Evolutionary conservation across 2,113 vertebrate species (phyloP).

Genomic region (Puntigrus tetrazona): DNA sequence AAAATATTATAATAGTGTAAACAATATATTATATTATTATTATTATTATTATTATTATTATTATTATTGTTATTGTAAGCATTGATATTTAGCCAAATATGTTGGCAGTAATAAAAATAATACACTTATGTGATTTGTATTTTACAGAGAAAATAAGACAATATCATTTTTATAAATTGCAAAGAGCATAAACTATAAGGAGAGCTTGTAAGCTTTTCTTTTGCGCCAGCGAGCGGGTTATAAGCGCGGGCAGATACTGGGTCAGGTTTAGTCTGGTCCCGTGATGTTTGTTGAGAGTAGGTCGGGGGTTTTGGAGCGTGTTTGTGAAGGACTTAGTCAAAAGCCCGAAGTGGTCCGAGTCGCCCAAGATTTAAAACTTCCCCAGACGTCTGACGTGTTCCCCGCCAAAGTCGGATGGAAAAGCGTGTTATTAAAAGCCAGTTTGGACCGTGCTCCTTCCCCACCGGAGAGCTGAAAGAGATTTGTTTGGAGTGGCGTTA

Average conservation of each 20-base stretch:
- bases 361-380: conserved; percentile 9
- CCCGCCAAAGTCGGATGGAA: background rate
- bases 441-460: background rate
- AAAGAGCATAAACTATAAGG: background rate
- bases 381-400: conserved; percentile 8
- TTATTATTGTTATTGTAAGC: too few relatives aligned
- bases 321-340: conserved; percentile 35
- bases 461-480: conserved; percentile 5
- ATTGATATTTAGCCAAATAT: background rate
- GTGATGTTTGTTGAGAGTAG: background rate
- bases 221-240: background rate
- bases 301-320: background rate
- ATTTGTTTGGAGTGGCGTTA: background rate
- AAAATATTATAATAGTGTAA: too few relatives aligned
- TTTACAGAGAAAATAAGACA: too few relatives aligned
- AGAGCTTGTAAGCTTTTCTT: background rate
- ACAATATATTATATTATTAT: too few relatives aligned
- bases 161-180: too few relatives aligned
- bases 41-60: too few relatives aligned
- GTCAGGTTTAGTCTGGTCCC: background rate
- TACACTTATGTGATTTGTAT: too few relatives aligned
- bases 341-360: background rate
- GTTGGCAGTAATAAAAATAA: too few relatives aligned
- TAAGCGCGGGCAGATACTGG: background rate
- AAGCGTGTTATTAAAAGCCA: conserved; percentile 11